Percentiles rank a stretch among this genome's conserved stretches.
Evolutionary conservation across 2,888 invertebrate species (phyloP).

Genomic region (Lasioglossum villosulum): DNA sequence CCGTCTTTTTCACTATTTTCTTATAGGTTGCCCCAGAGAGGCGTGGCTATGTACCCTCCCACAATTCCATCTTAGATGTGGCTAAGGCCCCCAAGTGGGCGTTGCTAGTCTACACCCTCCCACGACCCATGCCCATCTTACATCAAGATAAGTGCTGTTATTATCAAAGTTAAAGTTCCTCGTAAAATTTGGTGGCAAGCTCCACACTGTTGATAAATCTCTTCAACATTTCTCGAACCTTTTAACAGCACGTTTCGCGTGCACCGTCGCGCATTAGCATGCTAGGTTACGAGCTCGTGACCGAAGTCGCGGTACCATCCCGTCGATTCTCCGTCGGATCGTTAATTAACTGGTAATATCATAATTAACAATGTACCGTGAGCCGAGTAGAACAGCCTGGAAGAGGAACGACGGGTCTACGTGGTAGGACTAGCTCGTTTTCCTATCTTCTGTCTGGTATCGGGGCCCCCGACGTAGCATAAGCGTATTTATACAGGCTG

Average conservation of each 20-base stretch:
- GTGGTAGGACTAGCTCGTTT: constrained; percentile 14
- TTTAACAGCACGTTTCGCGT: background rate
- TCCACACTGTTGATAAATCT: background rate
- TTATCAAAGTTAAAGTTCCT: background rate
- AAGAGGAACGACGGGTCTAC: background rate
- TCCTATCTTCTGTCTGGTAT: constrained; percentile 31
- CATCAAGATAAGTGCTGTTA: background rate
- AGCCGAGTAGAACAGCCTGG: background rate
- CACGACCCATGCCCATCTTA: background rate
- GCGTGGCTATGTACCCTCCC: background rate
- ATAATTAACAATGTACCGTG: constrained; percentile 71
- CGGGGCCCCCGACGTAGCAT: constrained; percentile 16
- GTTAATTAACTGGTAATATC: constrained; percentile 72
- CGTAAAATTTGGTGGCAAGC: background rate
- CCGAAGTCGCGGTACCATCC: background rate
- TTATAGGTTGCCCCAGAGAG: background rate
- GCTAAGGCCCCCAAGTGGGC: background rate
- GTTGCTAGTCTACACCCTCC: background rate
- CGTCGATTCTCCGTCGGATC: constrained; percentile 4
- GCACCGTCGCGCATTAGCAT: background rate
- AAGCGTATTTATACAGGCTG: constrained; percentile 15
- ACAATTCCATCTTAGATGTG: background rate
- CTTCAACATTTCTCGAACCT: background rate
- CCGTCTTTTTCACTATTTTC: background rate
- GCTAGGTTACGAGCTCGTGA: background rate